Evolutionary conservation across 2,888 invertebrate species (phyloP).

Genomic region (Boloria euphrosyne): DNA sequence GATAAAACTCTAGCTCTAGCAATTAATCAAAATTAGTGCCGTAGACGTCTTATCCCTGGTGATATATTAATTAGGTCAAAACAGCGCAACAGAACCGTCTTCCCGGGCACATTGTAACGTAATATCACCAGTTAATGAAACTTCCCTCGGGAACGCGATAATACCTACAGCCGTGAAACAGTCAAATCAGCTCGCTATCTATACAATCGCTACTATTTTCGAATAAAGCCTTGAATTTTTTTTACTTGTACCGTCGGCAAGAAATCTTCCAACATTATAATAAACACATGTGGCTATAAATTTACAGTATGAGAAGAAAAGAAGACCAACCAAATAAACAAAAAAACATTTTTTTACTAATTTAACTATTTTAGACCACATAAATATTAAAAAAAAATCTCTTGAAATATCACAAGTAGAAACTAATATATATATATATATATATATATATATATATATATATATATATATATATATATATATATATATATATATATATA

Average conservation of each 20-base stretch:
- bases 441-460: no score
- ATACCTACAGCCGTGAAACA: slow-evolving; percentile 43
- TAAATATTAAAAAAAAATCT: no score
- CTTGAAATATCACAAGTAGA: no score
- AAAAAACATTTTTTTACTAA: no score
- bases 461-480: no score
- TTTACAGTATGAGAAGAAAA: no score
- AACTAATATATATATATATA: no score
- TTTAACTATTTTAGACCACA: no score
- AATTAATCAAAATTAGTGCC: slow-evolving; percentile 63
- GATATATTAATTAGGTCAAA: slow-evolving; percentile 70
- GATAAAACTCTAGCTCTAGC: slow-evolving; percentile 42
- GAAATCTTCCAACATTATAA: neutral
- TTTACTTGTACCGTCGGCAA: neutral
- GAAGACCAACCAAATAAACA: no score
- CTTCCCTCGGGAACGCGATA: slow-evolving; percentile 54
- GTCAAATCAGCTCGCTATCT: slow-evolving; percentile 39
- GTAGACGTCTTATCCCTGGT: slow-evolving; percentile 54
- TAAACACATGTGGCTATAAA: no score
- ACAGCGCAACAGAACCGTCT: slow-evolving; percentile 55
- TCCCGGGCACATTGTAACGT: slow-evolving; percentile 58
- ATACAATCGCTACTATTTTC: slow-evolving; percentile 29
- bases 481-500: no score
- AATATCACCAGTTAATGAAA: slow-evolving; percentile 66
- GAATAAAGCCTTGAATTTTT: neutral